Base-by-base conservation (phyloP, 37 sponge, comb jelly and placozoan genomes). In the Ianthella basta region DNA sequence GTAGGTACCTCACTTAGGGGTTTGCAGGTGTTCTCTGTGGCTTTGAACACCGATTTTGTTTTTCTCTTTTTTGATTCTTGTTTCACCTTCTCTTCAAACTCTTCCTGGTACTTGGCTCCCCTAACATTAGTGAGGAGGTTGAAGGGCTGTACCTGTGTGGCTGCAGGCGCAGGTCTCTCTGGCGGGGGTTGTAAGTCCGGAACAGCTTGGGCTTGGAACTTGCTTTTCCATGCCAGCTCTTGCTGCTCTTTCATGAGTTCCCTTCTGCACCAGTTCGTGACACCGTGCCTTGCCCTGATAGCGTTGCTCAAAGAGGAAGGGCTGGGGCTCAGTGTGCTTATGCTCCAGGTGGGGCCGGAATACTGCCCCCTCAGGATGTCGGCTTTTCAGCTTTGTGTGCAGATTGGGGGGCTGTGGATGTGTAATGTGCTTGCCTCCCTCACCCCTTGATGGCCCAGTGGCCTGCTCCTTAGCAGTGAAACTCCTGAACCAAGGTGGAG, bases 221-320 rank as follows among this genome's bases (percentile, higher is more conserved):
- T 66, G 18, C 74, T 14, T 60, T 85, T 86, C 93, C 89, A 59
- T 77, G 54, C 66, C 23, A 59, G 38, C 41, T 87, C 59, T n/a
- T 56, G 32, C 24, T 60, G 65, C 34, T 82, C 44, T 34, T 60
- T 27, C 37, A 33, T 40, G 0, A 82, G 66, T 16, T 65, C 55
- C 18, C 29, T 32, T 37, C n/a, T 33, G 25, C n/a, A 82, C 66
- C 20, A 34, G 29, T 15, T 82, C 82, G 4, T 34, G 56, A 32
- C 85, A 60, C 16, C 83, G 83, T 1, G 86, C 83, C 59, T 90
- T 90, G 53, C 67, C 65, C 60, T 82, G 82, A 59, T 94, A 84
- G n/a, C 88, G 35, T 34, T 82, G 82, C 41, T 90, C 94, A 80
- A 90, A 94, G 29, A 53, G 70, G 56, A 94, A 94, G 8, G 94